Percentiles rank a stretch among this genome's conserved stretches.
These are phyloP conservation scores for Cabera pusaria DNA, from an alignment of 2,888 invertebrate genomes.

Conservation along the genomic window DNA sequence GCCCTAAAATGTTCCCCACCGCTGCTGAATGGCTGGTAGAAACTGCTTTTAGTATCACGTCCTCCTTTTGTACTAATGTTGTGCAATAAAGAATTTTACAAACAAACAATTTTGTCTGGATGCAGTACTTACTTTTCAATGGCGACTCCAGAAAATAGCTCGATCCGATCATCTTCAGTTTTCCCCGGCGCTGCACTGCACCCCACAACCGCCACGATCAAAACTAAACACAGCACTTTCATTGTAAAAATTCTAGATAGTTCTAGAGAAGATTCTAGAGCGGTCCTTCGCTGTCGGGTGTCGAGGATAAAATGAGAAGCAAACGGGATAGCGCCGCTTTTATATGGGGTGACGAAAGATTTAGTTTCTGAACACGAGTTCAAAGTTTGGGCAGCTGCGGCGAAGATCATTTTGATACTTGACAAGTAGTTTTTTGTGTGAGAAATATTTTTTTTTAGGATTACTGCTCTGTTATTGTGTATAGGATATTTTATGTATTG, in stretches of 20 bases:
- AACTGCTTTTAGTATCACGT: no score
- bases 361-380: conserved; percentile 28
- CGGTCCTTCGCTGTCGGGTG: conserved; percentile 48
- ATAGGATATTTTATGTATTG: no score
- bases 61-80: no score
- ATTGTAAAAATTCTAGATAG: conserved; percentile 30
- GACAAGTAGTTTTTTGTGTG: conserved; percentile 1
- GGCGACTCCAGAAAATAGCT: conserved; percentile 71
- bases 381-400: conserved; percentile 29
- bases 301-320: conserved; percentile 62
- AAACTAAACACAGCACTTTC: conserved; percentile 64
- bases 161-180: conserved; percentile 59
- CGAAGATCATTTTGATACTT: conserved; percentile 49
- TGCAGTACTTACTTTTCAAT: conserved; percentile 67
- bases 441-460: no score
- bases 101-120: no score
- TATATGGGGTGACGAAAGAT: conserved; percentile 49
- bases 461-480: no score
- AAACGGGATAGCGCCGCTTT: conserved; percentile 46
- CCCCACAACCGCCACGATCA: conserved; percentile 54
- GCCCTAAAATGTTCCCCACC: no score
- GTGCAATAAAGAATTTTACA: no score
- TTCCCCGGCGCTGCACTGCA: conserved; percentile 66
- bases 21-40: no score
- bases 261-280: conserved; percentile 23